Conservation (phyloP, 1,140 invertebrate genomes). For the Solen grandis region DNA sequence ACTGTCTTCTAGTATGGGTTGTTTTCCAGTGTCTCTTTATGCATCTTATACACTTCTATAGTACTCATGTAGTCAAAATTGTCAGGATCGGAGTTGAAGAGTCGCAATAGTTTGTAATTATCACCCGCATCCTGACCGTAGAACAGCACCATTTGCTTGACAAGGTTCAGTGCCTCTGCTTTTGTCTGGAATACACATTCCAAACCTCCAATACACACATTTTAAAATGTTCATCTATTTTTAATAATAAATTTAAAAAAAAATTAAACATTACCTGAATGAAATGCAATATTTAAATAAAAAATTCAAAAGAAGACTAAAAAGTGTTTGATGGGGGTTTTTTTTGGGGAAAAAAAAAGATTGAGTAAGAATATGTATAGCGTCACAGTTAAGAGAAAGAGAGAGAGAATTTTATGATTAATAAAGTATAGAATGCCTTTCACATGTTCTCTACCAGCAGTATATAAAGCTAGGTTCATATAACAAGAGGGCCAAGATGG, state of each 20-base stretch:
- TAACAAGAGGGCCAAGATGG: too few relatives aligned
- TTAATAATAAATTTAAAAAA: too few relatives aligned
- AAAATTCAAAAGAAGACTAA: background rate
- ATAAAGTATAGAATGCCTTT: too few relatives aligned
- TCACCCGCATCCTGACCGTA: conserved; percentile 46
- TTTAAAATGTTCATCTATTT: too few relatives aligned
- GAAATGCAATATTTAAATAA: background rate
- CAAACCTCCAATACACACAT: too few relatives aligned
- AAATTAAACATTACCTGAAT: background rate
- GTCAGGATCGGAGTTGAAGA: conserved; percentile 15
- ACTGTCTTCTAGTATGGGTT: conserved; percentile 43
- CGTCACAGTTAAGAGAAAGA: too few relatives aligned
- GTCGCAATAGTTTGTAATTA: conserved; percentile 16
- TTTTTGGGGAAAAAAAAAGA: background rate
- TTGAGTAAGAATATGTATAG: background rate
- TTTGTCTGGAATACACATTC: conserved; percentile 50
- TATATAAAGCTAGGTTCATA: too few relatives aligned
- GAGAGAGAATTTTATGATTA: too few relatives aligned
- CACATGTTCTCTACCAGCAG: too few relatives aligned
- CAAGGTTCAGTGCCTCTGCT: conserved; percentile 37
- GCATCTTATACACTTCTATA: conserved; percentile 37
- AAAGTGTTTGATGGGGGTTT: background rate
- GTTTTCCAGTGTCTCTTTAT: conserved; percentile 37
- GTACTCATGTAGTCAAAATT: conserved; percentile 47
- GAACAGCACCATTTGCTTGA: conserved; percentile 52